These are phyloP conservation scores for Sarotherodon lohbergeri DNA, from an alignment of 2,113 vertebrate genomes.

Conservation along the genomic window DNA sequence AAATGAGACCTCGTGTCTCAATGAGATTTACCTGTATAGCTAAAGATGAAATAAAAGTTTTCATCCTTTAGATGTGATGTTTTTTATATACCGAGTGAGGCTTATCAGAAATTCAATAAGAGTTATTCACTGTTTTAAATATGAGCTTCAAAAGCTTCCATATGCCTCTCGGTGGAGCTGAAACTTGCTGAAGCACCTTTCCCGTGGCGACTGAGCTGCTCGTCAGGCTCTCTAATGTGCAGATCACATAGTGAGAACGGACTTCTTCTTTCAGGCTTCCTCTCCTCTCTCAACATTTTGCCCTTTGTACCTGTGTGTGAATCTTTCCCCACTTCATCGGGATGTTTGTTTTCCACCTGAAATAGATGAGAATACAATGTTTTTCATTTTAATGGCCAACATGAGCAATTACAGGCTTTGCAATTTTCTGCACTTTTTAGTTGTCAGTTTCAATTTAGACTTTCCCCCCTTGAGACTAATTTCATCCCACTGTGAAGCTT, in stretches of 20 bases:
- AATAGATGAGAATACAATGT: neutral
- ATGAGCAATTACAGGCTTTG: neutral
- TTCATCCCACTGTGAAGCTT: neutral
- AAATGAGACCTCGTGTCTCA: neutral
- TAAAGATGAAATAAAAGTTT: neutral
- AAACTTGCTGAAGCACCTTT: slow-evolving; percentile 4
- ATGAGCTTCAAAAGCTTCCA: slow-evolving; percentile 31
- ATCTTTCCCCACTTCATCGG: neutral
- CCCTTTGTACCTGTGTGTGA: neutral
- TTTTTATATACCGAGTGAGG: neutral
- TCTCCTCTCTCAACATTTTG: neutral
- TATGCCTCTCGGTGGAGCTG: neutral
- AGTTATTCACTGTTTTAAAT: slow-evolving; percentile 31
- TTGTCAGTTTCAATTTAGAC: neutral
- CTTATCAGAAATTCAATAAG: neutral
- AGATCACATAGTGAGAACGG: slow-evolving; percentile 23
- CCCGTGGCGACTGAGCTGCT: neutral
- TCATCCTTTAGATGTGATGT: neutral
- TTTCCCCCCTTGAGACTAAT: neutral
- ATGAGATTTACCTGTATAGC: neutral
- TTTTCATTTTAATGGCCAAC: neutral
- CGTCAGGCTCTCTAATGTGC: slow-evolving; percentile 52
- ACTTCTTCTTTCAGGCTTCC: neutral
- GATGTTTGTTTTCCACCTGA: slow-evolving; percentile 20
- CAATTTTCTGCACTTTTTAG: neutral